These are phyloP conservation scores for Siniperca knerii DNA, from an alignment of 2,113 vertebrate genomes.

Conservation along the genomic window DNA sequence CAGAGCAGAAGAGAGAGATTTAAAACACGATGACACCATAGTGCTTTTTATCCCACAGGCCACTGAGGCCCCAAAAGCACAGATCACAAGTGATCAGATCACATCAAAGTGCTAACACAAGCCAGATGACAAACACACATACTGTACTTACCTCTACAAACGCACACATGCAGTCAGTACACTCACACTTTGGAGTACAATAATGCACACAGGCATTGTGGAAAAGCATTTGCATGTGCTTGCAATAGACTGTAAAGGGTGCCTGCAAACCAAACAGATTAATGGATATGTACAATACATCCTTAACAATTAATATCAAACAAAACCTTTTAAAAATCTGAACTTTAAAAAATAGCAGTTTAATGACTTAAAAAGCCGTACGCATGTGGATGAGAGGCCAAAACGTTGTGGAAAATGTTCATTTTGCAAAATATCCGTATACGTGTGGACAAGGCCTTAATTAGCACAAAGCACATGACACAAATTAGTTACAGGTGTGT, in stretches of 20 bases:
- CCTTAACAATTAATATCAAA: not conserved
- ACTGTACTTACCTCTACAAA: conserved; percentile 15
- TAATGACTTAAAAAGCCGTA: too few relatives aligned
- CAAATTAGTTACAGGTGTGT: not conserved
- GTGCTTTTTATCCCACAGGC: conserved; percentile 77
- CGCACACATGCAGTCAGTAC: conserved; percentile 6
- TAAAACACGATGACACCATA: conserved; percentile 78
- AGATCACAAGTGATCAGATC: conserved; percentile 80
- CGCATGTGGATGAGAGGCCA: too few relatives aligned
- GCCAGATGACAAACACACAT: conserved; percentile 58
- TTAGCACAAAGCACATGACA: not conserved
- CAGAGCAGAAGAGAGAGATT: conserved; percentile 80
- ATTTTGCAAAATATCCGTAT: too few relatives aligned
- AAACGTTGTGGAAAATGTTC: too few relatives aligned
- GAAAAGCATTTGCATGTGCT: not conserved
- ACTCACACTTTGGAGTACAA: conserved; percentile 1
- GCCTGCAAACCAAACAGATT: not conserved
- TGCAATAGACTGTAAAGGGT: not conserved
- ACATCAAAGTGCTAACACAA: conserved; percentile 75
- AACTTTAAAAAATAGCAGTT: too few relatives aligned
- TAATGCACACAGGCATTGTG: not conserved
- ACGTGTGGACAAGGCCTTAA: not conserved
- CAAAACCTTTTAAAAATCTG: too few relatives aligned
- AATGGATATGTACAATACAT: not conserved
- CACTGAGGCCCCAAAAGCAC: conserved; percentile 72